Evolutionary conservation across 2,113 vertebrate genomes (phyloP), one percentile per base, ranked within the genome.

Genomic region (Strix uralensis): DNA sequence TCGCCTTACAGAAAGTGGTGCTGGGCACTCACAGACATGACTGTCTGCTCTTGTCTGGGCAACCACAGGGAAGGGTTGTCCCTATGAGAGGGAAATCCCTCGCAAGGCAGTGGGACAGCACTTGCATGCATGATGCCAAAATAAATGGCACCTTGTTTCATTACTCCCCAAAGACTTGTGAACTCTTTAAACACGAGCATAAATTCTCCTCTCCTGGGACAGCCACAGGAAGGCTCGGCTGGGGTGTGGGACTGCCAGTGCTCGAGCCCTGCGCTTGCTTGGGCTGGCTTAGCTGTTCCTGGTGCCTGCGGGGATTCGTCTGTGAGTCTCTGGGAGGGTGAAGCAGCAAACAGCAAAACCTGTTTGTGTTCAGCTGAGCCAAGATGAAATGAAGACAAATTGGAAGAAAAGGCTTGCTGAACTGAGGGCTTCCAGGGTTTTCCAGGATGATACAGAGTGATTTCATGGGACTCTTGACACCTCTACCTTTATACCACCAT

Each of bases 21-120:
- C 1, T 51, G 38, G 15, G 29, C 18, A 7, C 62, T 81, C 58
- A 16, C 29, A 21, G 52, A 44, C 18, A 5, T 4, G 11, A 46
- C 40, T 46, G 20, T 32, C 46, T 0, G 5, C 74, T 87, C 47
- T 46, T 40, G 10, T 21, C 65, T 51, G 66, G 62, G 36, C 44
- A 36, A 18, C 27, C 9, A 25, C 5, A 5, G 81, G 61, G 46
- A 85, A 77, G 30, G 32, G 18, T 65, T 87, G 94, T 59, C 66
- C 84, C 87, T 87, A 30, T 4, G 2, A 63, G 29, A 54, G 32
- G 75, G 54, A 88, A 88, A 66, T 73, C 40, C 65, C 52, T 80
- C 0, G 0, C 32, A 32, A 38, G 21, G 51, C 73, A 71, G 29
- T 4, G 1, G 52, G 61, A 75, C 20, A 51, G 13, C 4, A 1